These are phyloP conservation scores for Entomyzon cyanotis DNA, from an alignment of 2,113 vertebrate genomes.

Conservation along the genomic window DNA sequence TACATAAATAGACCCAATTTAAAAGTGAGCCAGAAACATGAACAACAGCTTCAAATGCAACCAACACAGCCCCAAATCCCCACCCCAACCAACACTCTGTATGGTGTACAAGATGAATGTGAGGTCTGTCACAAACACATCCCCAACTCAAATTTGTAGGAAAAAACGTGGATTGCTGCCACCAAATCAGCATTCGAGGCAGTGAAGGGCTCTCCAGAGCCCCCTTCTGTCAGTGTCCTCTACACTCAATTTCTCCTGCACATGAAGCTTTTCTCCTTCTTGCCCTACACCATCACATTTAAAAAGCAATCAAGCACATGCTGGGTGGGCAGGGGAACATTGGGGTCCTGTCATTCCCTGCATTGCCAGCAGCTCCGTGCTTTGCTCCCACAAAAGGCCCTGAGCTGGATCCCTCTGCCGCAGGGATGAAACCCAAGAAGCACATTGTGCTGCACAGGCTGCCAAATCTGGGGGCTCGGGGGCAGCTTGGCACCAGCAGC, in stretches of 20 bases:
- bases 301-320: not conserved
- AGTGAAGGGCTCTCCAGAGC: not conserved
- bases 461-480: not conserved
- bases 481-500: not conserved
- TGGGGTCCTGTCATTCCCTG: not conserved
- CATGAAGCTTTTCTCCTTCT: not conserved
- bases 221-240: not conserved
- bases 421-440: slow-evolving; percentile 41
- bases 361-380: not conserved
- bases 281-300: not conserved
- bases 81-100: not conserved
- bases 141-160: not conserved
- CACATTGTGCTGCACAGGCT: not conserved
- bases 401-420: not conserved
- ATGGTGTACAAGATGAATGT: not conserved
- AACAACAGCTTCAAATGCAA: not conserved
- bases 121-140: not conserved
- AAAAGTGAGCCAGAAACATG: not conserved
- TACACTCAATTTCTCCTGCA: not conserved
- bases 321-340: not conserved
- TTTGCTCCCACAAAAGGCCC: not conserved
- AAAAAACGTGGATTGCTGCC: not conserved
- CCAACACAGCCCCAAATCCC: not conserved
- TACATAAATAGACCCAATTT: not conserved
- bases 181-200: not conserved